phyloP scores from a whole-genome alignment of 64 coral and sea anemone genomes.

The Dendrophyllia cribrosa region DNA sequence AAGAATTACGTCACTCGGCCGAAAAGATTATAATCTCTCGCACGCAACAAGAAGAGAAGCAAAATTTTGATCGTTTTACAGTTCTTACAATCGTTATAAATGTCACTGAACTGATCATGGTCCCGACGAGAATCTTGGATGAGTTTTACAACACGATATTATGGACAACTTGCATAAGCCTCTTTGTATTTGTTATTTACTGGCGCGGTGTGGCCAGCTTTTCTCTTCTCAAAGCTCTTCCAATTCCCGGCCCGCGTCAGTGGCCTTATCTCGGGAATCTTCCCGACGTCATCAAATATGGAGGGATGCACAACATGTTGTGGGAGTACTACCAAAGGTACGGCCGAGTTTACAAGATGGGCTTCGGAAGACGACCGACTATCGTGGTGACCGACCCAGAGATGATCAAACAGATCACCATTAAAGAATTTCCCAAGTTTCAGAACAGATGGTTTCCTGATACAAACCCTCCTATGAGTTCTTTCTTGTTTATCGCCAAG shows the following conservation, averaged over 20 bases:
- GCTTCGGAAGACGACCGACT: conserved; percentile 3
- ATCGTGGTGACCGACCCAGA: conserved; percentile 21
- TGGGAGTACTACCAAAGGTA: conserved; percentile 14
- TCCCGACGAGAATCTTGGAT: not conserved
- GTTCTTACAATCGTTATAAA: no score
- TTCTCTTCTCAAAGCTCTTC: not conserved
- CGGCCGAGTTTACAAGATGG: conserved; percentile 1
- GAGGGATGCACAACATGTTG: not conserved
- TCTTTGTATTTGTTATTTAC: not conserved
- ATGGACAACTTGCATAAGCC: not conserved
- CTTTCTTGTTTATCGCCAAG: not conserved
- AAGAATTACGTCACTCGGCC: no score
- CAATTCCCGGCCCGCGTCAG: conserved; percentile 4
- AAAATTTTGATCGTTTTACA: no score
- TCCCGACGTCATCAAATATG: conserved; percentile 4
- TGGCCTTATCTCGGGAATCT: conserved; percentile 22
- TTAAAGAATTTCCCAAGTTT: conserved; percentile 42
- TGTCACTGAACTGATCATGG: no score
- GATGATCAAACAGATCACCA: conserved; percentile 38
- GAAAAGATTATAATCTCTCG: no score
- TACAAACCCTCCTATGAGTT: not conserved
- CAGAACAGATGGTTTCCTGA: not conserved
- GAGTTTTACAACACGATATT: not conserved
- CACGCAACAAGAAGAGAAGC: no score
- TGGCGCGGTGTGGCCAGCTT: conserved; percentile 9